A percentile compares a stretch with the other conserved stretches of the same genome.
phyloP scores from a whole-genome alignment of 2,797 vertebrate genomes.

The Epinephelus malabaricus region DNA sequence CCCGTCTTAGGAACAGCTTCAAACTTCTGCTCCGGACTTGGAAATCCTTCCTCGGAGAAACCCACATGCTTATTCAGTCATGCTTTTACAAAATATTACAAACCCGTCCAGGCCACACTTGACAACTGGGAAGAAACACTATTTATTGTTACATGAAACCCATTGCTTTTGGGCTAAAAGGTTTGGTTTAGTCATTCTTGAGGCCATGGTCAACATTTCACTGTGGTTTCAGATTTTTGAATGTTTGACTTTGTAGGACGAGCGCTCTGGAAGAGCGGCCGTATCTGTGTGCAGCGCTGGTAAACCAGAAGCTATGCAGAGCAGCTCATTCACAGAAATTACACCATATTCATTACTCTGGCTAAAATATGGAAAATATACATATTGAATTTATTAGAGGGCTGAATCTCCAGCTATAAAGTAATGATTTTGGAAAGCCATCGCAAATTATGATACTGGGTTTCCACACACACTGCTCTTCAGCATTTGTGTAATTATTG shows the following conservation, averaged over 20 bases:
- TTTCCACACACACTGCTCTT: constrained; percentile 61
- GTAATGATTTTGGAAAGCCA: constrained; percentile 71
- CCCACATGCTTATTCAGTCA: constrained; percentile 80
- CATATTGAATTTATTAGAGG: constrained; percentile 73
- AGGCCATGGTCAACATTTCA: constrained; percentile 82
- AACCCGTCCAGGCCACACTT: constrained; percentile 82
- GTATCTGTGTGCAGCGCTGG: constrained; percentile 72
- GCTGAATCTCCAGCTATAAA: constrained; percentile 56
- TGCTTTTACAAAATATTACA: constrained; percentile 84
- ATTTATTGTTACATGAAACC: constrained; percentile 89
- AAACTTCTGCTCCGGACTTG: constrained; percentile 33
- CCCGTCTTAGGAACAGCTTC: neutral
- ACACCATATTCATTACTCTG: constrained; percentile 76
- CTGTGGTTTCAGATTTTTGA: constrained; percentile 80
- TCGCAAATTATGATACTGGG: constrained; percentile 68
- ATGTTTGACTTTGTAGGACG: constrained; percentile 81
- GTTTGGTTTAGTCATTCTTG: constrained; percentile 85
- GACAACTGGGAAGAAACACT: constrained; percentile 82
- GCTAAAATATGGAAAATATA: constrained; percentile 74
- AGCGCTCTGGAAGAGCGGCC: constrained; percentile 68
- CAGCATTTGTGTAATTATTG: constrained; percentile 66
- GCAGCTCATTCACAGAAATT: constrained; percentile 84
- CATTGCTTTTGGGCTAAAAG: constrained; percentile 85
- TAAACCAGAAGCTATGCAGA: constrained; percentile 85
- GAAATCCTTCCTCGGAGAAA: constrained; percentile 66